Percentiles rank a stretch among this genome's conserved stretches.
Evolutionary conservation across 2,113 vertebrate species (phyloP).

Genomic region (Cyprinus carpio): DNA sequence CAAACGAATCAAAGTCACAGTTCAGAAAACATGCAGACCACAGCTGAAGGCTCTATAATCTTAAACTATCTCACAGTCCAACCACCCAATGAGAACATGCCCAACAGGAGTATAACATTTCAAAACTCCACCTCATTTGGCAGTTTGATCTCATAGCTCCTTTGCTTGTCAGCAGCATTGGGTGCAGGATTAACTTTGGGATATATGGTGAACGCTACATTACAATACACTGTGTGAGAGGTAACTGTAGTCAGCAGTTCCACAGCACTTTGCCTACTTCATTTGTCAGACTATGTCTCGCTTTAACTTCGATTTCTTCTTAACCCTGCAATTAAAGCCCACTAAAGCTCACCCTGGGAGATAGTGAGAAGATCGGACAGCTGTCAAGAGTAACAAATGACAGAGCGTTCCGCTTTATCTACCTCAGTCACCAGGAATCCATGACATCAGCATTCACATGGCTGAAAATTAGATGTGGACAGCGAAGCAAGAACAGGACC

Average conservation of each 20-base stretch:
- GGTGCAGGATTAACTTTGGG: background rate
- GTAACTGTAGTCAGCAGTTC: slow-evolving; percentile 50
- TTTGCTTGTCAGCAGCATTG: background rate
- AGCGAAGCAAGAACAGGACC: background rate
- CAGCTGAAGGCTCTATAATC: background rate
- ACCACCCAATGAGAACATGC: background rate
- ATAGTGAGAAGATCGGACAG: slow-evolving; percentile 64
- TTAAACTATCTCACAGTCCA: background rate
- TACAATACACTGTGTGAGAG: slow-evolving; percentile 31
- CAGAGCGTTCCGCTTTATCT: slow-evolving; percentile 53
- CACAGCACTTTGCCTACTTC: slow-evolving; percentile 47
- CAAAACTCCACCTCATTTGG: background rate
- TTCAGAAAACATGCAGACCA: background rate
- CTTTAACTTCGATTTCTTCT: slow-evolving; percentile 60
- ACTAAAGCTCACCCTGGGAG: slow-evolving; percentile 54
- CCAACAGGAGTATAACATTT: background rate
- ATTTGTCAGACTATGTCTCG: slow-evolving; percentile 59
- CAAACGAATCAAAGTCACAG: background rate
- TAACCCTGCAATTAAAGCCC: slow-evolving; percentile 63
- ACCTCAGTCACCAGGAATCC: slow-evolving; percentile 70
- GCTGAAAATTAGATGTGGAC: background rate
- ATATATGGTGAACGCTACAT: slow-evolving; percentile 21
- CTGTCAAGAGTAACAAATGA: slow-evolving; percentile 68
- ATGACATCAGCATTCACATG: slow-evolving; percentile 64
- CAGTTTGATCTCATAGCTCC: background rate